Conservation (phyloP, 2,113 vertebrate genomes). For the Tragelaphus buxtoni region DNA sequence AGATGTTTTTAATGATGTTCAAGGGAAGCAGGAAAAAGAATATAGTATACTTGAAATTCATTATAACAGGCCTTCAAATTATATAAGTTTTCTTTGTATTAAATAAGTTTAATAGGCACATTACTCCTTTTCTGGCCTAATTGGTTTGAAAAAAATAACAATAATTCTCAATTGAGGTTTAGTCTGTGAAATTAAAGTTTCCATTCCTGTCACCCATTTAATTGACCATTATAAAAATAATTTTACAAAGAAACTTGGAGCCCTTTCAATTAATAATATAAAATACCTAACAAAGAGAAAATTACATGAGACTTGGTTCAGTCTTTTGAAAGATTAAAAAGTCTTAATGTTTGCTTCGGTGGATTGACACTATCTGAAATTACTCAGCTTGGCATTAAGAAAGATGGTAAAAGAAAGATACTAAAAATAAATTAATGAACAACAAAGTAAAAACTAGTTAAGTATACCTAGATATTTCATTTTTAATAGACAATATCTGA, state of each 20-base stretch:
- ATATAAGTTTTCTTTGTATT: conserved; percentile 31
- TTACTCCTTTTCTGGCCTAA: conserved; percentile 19
- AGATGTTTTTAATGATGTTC: conserved; percentile 49
- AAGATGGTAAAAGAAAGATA: neutral
- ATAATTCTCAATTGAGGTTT: conserved; percentile 34
- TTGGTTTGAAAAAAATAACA: conserved; percentile 12
- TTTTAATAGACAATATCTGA: neutral
- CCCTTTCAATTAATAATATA: conserved; percentile 19
- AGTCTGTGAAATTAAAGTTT: conserved; percentile 38
- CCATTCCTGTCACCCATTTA: conserved; percentile 34
- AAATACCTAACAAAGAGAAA: conserved; percentile 37
- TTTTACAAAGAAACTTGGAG: conserved; percentile 28
- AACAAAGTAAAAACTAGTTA: neutral
- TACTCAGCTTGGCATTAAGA: conserved; percentile 4
- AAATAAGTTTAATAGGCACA: conserved; percentile 57
- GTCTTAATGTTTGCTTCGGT: neutral
- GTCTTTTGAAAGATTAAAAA: conserved; percentile 17
- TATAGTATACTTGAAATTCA: conserved; percentile 64
- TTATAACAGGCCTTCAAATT: conserved; percentile 47
- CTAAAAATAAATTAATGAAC: conserved; percentile 5
- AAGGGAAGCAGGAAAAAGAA: conserved; percentile 72
- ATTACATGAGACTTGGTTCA: neutral
- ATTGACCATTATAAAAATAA: conserved; percentile 53
- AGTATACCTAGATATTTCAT: neutral
- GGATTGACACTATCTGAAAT: conserved; percentile 6